Evolutionary conservation across 2,113 vertebrate species (phyloP), one percentile per base, ranked within the genome.

Genomic region (Hippopotamus amphibius): DNA sequence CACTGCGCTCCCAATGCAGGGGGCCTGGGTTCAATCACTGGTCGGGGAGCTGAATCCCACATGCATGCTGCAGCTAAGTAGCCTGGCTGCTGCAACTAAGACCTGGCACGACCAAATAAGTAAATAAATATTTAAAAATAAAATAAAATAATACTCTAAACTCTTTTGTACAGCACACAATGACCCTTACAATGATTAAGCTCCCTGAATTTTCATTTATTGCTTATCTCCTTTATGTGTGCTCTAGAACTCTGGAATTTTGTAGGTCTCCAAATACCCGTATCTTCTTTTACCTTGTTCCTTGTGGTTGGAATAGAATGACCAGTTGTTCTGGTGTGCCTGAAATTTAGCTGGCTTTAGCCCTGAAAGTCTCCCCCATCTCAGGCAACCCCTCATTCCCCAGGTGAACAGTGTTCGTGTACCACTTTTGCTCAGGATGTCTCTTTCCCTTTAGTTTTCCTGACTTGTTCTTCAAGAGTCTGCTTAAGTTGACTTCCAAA

Each of bases 401-500:
- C 6, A 22, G 41, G 37, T 14, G 76, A n/a, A 69, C 13, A 30
- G 16, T 46, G 15, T 46, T 46, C 37, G 26, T 63, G 77, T 91
- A 92, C 59, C 11, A 85, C 15, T 48, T 4, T n/a, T 41, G 61
- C 33, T 95, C 37, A 82, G 88, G 65, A 33, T 81, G 43, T 22
- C 17, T 28, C 65, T 96, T 86, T 63, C 48, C 14, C 6, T 90
- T 55, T 59, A n/a, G 71, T 55, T 30, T 68, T 91, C 37, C 9
- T 72, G 46, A 59, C 12, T 61, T 95, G n/a, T 77, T 95, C 24
- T 84, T 50, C 7, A 72, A 76, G 26, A 48, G 2, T 69, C 19
- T 66, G 12, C 57, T 95, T 41, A 82, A 43, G 7, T 22, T 94
- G 57, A 55, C 7, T 77, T 96, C 57, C 87, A 79, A 96, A 88